Evolutionary conservation across 2,888 invertebrate genomes (phyloP), one percentile per base, ranked within the genome.

Genomic region (Habrosyne pyritoides): DNA sequence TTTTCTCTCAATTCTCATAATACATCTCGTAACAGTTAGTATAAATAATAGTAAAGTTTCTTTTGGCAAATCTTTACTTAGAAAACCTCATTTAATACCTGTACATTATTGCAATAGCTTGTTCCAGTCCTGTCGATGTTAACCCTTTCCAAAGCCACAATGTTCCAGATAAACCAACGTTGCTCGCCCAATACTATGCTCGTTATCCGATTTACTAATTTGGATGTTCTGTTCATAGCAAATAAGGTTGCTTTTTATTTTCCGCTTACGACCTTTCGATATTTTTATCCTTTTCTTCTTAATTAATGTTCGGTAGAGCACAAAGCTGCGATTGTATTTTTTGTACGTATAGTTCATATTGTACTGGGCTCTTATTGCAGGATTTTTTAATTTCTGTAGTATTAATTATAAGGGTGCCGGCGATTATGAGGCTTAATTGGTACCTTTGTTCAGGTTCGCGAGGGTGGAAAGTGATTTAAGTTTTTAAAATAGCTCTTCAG

Each of bases 231-330:
- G 14, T 18, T 18, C 18, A 48, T 42, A 18, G 1, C 2, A 18
- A 30, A 63, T 71, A 79, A 72, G 73, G 71, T 61, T 70, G 63
- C 66, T 69, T 79, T 76, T 74, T 62, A 53, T 52, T 53, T 54
- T 42, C 21, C 55, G 66, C 22, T 67, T 75, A 73, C 53, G 74
- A 70, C 77, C 71, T 84, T 86, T 80, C 71, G 66, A 60, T 69
- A 68, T 69, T 61, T 67, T 74, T 76, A 76, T 76, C 71, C 75
- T 77, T 84, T 83, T 77, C 75, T 82, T 84, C 86, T 82, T 89
- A 89, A 90, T 90, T 87, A 89, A 87, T 86, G 87, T 88, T 87
- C 84, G 83, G 83, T 83, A 77, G 78, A 84, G 87, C 82, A 83
- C 83, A 87, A 86, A 84, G 85, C 84, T 83, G 71, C 79, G 80